A percentile compares a stretch with the other conserved stretches of the same genome.
Conservation (phyloP, 2,113 vertebrate species). For the Rhinichthys klamathensis region DNA sequence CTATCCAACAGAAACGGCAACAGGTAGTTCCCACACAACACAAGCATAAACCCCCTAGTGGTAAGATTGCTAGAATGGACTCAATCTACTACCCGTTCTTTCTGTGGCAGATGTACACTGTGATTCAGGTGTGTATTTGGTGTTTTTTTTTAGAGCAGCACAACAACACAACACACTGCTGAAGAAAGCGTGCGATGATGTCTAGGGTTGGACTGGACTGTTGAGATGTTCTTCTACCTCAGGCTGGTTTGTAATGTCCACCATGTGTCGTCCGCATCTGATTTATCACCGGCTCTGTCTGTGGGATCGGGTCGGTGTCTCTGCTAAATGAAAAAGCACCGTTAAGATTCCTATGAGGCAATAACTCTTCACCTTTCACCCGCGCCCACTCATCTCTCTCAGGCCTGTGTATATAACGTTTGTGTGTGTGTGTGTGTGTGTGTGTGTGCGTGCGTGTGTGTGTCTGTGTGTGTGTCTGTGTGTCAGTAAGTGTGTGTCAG, state of each 20-base stretch:
- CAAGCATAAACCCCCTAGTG: no score
- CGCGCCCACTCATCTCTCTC: slow-evolving; percentile 31
- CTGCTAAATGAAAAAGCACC: slow-evolving; percentile 56
- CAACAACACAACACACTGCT: background rate
- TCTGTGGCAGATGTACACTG: slow-evolving; percentile 47
- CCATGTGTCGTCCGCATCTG: slow-evolving; percentile 2
- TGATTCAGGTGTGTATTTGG: slow-evolving; percentile 32
- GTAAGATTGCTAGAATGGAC: no score
- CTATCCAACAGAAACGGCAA: no score
- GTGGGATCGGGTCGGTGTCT: slow-evolving; percentile 42
- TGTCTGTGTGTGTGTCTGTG: no score
- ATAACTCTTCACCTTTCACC: slow-evolving; percentile 55
- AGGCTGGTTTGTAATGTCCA: slow-evolving; percentile 23
- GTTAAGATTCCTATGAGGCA: slow-evolving; percentile 42
- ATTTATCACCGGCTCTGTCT: slow-evolving; percentile 43
- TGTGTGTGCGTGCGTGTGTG: no score
- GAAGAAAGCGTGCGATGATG: background rate
- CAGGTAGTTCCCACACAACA: no score
- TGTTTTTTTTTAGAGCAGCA: slow-evolving; percentile 15
- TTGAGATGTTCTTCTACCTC: slow-evolving; percentile 29
- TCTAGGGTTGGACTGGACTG: slow-evolving; percentile 28
- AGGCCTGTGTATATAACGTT: slow-evolving; percentile 49
- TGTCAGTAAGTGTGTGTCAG: no score
- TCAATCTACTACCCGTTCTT: slow-evolving; percentile 1
- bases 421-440: slow-evolving; percentile 20